Evolutionary conservation across 2,888 invertebrate genomes (phyloP).

Genomic region (Synergus umbraculus): DNA sequence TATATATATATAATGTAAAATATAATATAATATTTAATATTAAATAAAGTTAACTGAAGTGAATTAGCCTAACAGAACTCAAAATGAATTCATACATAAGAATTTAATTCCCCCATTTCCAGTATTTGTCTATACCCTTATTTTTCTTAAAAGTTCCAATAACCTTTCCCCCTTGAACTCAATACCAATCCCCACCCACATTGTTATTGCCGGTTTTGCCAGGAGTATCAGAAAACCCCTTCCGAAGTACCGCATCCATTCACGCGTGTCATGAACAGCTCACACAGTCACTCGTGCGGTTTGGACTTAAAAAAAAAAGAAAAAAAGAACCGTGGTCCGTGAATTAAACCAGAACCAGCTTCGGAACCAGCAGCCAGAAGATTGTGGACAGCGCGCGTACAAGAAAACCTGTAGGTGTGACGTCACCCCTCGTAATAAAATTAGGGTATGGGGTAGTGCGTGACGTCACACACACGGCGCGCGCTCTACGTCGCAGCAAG

Average conservation of each 20-base stretch:
- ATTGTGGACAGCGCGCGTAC: neutral
- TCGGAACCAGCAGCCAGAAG: neutral
- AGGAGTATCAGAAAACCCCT: neutral
- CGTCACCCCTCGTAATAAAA: neutral
- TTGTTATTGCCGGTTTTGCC: neutral
- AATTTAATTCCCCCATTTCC: too few species aligned
- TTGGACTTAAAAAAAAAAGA: neutral
- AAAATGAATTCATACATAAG: too few species aligned
- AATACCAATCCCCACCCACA: neutral
- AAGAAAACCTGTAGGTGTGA: neutral
- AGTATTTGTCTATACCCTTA: too few species aligned
- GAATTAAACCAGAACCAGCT: neutral
- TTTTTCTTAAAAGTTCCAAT: too few species aligned
- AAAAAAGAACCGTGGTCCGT: neutral
- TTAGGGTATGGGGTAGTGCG: conserved; percentile 31
- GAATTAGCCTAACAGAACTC: too few species aligned
- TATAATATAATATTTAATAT: too few species aligned
- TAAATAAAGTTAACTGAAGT: too few species aligned
- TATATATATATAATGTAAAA: too few species aligned
- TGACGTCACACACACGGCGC: conserved; percentile 57
- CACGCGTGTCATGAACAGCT: neutral
- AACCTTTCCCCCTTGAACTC: too few species aligned
- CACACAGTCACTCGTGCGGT: neutral
- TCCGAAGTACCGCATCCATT: neutral
- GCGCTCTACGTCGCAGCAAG: conserved; percentile 51